phyloP scores from a whole-genome alignment of 2,888 invertebrate genomes.

The Synanthedon myopaeformis region DNA sequence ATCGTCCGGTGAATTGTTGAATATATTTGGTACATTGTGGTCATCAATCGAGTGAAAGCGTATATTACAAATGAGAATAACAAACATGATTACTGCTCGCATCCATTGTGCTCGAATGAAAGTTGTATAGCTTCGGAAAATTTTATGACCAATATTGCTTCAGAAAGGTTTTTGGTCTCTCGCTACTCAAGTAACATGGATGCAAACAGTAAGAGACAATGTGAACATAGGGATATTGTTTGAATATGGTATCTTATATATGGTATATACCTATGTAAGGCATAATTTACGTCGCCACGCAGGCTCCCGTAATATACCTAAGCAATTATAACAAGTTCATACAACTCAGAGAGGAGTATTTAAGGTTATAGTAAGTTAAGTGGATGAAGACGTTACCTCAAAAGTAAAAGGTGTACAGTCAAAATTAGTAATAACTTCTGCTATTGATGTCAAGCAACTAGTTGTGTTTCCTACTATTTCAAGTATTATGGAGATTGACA shows the following conservation, averaged over 20 bases:
- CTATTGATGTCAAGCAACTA: background rate
- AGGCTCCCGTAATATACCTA: too few relatives aligned
- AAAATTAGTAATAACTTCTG: background rate
- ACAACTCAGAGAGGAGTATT: too few relatives aligned
- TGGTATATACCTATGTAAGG: too few relatives aligned
- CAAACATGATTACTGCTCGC: conserved; percentile 14
- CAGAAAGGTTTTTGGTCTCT: too few relatives aligned
- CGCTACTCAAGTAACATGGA: too few relatives aligned
- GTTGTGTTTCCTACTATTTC: background rate
- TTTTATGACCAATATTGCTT: background rate
- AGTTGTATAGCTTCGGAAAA: conserved; percentile 17
- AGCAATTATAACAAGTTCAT: too few relatives aligned
- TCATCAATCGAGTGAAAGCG: conserved; percentile 52
- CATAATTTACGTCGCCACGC: too few relatives aligned
- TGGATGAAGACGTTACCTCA: background rate
- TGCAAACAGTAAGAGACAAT: too few relatives aligned
- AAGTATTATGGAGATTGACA: background rate
- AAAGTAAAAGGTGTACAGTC: background rate
- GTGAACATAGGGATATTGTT: too few relatives aligned
- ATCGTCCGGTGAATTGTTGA: conserved; percentile 5
- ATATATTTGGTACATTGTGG: conserved; percentile 15
- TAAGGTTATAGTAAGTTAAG: too few relatives aligned
- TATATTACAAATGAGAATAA: conserved; percentile 35
- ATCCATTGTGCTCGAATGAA: conserved; percentile 36
- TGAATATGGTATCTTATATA: too few relatives aligned